Base-by-base conservation (phyloP, 2,797 vertebrate species). In the Salmo trutta region DNA sequence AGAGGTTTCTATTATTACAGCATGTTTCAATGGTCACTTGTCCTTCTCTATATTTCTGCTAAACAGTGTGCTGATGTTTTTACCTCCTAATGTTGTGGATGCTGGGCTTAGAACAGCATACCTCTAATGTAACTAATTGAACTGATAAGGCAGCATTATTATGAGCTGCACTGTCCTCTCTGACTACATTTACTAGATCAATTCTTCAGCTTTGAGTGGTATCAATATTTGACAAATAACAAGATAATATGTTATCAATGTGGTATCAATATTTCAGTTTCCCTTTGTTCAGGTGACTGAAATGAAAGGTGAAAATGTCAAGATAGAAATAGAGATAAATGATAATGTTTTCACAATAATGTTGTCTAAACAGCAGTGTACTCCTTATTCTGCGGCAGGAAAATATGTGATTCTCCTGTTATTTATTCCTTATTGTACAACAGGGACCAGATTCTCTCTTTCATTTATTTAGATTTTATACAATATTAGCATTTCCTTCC, bases 121-220 rank as follows among this genome's bases (percentile, higher is more conserved):
- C 14, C 53, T 54, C 54, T n/a, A 17, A 19, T 59, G 15, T 59
- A 59, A n/a, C 54, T 59, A 8, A 59, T 59, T 6, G 1, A 59
- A 19, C 41, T 47, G 41, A 47, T 47, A 47, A 47, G 41, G 41
- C 41, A n/a, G 54, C n/a, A n/a, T 8, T 59, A n/a, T 59, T 59
- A 2, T 59, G 4, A 59, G 54, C 54, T 19, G 54, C 54, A 59
- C 16, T 5, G n/a, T 59, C 16, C n/a, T 59, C 54, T 59, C 56
- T 10, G 56, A 59, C 17, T 59, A 59, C n/a, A 59, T 59, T 59
- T n/a, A 59, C 93, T 94, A 91, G 56, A 59, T 6, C n/a, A 19
- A 59, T 21, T 59, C 4, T n/a, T 59, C 54, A 59, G 17, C n/a
- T 17, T n/a, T 3, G 56, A 47, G 41, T 47, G 41, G 41, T 47